phyloP scores from a whole-genome alignment of 2,113 vertebrate species.

The Plotosus lineatus region DNA sequence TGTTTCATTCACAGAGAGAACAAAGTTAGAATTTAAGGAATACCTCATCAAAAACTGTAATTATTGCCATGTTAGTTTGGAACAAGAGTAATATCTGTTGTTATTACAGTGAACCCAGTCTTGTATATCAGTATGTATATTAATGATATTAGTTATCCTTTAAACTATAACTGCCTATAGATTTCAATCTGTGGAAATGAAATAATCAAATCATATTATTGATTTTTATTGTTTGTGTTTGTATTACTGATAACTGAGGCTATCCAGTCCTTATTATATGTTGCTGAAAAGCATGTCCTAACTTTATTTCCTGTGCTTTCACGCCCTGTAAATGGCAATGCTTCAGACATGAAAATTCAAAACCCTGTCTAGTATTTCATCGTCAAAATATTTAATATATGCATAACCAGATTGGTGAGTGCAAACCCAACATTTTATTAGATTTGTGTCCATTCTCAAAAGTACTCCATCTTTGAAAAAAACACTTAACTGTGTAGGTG shows the following conservation, averaged over 20 bases:
- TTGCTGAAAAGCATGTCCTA: not conserved
- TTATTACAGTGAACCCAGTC: not conserved
- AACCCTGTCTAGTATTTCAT: not conserved
- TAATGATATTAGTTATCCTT: not conserved
- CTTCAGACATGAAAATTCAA: slow-evolving; percentile 24
- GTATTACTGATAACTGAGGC: not conserved
- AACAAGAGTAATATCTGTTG: slow-evolving; percentile 20
- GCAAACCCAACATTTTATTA: slow-evolving; percentile 14
- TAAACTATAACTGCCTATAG: slow-evolving; percentile 3
- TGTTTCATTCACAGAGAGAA: slow-evolving; percentile 65
- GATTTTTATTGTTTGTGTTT: slow-evolving; percentile 1
- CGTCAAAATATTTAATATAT: slow-evolving; percentile 12
- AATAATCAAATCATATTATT: slow-evolving; percentile 11
- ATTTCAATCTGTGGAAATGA: slow-evolving; percentile 14
- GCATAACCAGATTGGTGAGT: slow-evolving; percentile 1
- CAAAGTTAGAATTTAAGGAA: slow-evolving; percentile 69
- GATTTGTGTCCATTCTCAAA: not conserved
- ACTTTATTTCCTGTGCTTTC: slow-evolving; percentile 7
- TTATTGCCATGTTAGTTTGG: slow-evolving; percentile 48
- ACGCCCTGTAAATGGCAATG: not conserved
- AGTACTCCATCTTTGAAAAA: slow-evolving; percentile 14
- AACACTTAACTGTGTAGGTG: not conserved
- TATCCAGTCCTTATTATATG: slow-evolving; percentile 16
- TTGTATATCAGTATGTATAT: not conserved
- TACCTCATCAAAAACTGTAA: slow-evolving; percentile 63